A percentile compares a stretch with the other conserved stretches of the same genome.
Evolutionary conservation across 2,113 vertebrate species (phyloP).

Genomic region (Forbesichthys papilliferus): DNA sequence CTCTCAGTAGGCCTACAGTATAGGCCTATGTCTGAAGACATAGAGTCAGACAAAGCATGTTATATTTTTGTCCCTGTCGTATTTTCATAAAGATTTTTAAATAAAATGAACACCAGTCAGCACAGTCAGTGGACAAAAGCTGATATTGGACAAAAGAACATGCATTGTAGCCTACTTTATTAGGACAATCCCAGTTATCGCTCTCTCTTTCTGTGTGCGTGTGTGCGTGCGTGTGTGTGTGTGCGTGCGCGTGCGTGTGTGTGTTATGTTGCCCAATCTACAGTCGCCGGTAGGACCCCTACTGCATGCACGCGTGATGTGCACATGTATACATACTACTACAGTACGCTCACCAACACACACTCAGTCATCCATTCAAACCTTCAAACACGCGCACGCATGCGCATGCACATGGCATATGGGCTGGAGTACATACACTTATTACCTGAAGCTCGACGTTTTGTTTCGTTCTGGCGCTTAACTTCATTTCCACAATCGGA

Average conservation of each 20-base stretch:
- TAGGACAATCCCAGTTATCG: background rate
- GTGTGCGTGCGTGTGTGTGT: background rate
- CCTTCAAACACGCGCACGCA: too few species aligned
- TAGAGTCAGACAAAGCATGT: slow-evolving; percentile 35
- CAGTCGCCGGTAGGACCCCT: background rate
- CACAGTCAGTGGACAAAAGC: slow-evolving; percentile 6
- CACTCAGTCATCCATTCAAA: background rate
- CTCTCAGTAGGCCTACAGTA: slow-evolving; percentile 18
- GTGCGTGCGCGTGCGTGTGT: background rate
- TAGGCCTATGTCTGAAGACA: slow-evolving; percentile 22
- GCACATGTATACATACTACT: background rate
- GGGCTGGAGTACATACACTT: slow-evolving; percentile 9
- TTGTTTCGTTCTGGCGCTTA: slow-evolving; percentile 64
- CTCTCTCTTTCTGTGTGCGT: background rate
- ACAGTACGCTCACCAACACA: background rate
- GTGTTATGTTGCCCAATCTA: background rate
- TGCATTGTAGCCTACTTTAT: background rate
- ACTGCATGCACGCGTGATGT: background rate
- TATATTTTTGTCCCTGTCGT: slow-evolving; percentile 36
- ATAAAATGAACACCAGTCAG: slow-evolving; percentile 29
- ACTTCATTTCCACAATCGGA: slow-evolving; percentile 63
- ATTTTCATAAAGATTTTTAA: slow-evolving; percentile 41
- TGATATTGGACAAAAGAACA: slow-evolving; percentile 25
- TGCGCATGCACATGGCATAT: slow-evolving; percentile 8
- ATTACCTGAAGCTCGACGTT: slow-evolving; percentile 56